Base-by-base conservation (phyloP, 2,888 invertebrate genomes). In the Cordylochernes scorpioides region DNA sequence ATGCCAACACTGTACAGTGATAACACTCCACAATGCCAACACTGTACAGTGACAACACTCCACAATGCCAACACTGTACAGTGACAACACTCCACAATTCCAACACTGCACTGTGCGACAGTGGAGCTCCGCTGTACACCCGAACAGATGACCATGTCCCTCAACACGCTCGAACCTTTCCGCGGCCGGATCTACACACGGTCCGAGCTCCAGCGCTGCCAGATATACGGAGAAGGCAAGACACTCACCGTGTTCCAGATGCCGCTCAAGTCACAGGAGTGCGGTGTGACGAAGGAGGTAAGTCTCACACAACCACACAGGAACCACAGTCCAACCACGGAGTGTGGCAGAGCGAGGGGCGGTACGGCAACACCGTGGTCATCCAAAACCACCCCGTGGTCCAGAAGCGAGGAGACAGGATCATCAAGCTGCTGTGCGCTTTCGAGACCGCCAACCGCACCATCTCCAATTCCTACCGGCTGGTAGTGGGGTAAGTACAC, bases 341-440 rank as follows among this genome's bases (percentile, higher is more conserved):
- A 29, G 24, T 8, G 24, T 29, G 33, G 15, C 36, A 44, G 30
- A 33, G 35, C 6, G 25, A 34, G 7, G 44, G 43, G n/a, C 39
- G 41, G 17, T 41, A 39, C 33, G 43, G 64, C 1, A 36, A 57
- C 15, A 64, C 71, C 46, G 61, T 78, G 43, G 67, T 77, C 45
- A 63, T 80, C 29, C 78, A 78, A 51, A 71, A 71, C 52, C 77
- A 78, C 53, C 65, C 68, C 1, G 65, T 75, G 41, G 72, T 80
- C 34, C 77, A 78, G 53, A 70, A 74, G 10, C 68, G 73, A 34
- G 74, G 73, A 1, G 80, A 80, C 53, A 64, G 75, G 33, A 64
- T 74, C 43, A 66, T 77, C 32, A 67, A 70, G 43, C 67, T 74
- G 4, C 73, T n/a, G 14, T 49, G 48, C 31, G 31, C 42, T 17